Base-by-base conservation (phyloP, 1,140 invertebrate species). In the Drosophila watanabei region DNA sequence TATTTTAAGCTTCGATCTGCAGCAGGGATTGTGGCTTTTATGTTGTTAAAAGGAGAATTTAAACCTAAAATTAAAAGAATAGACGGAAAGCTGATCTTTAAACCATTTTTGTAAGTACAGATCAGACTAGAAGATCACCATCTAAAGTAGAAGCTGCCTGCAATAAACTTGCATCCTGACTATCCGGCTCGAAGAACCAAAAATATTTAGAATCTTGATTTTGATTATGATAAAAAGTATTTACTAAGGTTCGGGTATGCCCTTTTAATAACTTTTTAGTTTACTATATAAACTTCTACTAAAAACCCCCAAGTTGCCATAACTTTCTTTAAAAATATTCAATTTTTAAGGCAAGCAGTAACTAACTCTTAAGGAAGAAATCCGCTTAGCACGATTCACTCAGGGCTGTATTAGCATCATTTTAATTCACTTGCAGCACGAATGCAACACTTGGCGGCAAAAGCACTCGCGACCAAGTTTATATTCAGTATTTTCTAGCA, bases 381-480 rank as follows among this genome's bases (percentile, higher is more conserved):
- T 48, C n/a, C 13, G n/a, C 11, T 35, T n/a, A 28, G 33, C 52
- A 59, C 52, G 30, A 24, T 37, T 39, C 68, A 73, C 43, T 71
- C 37, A 46, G 33, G n/a, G 48, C 68, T 39, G 5, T 24, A 46
- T 32, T 33, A 52, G 45, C 69, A 73, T 60, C 49, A 66, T 65
- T 18, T 75, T 54, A 18, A 57, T 37, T 41, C 59, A 56, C 28
- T 59, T 57, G 59, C 66, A 79, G 24, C 45, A 57, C 70, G 71
- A 75, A 75, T 61, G 75, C 75, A 78, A 79, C 75, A 79, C 75
- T 79, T 79, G 73, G 75, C 75, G 75, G 75, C 54, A 77, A 77
- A 77, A 77, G 32, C 48, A 46, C 39, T 30, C 75, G 75, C 65
- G 58, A 71, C 32, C 32, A 43, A 18, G 43, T 20, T 35, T 35